A percentile compares a stretch with the other conserved stretches of the same genome.
Evolutionary conservation across 1,140 invertebrate genomes (phyloP).

Genomic region (Cydia fagiglandana): DNA sequence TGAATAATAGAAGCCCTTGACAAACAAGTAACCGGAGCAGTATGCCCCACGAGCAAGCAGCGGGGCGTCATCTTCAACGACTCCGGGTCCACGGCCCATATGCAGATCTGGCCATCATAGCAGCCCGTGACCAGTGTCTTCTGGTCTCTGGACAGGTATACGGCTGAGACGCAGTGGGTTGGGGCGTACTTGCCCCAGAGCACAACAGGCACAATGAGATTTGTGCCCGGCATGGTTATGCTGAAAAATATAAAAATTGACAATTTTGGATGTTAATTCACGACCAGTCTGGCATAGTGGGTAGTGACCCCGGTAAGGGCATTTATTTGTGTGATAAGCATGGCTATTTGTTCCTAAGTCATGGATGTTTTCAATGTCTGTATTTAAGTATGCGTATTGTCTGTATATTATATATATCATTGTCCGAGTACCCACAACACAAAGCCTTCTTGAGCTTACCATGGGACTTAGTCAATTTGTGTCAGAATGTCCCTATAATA

Average conservation of each 20-base stretch:
- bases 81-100: constrained; percentile 94
- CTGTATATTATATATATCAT: too few relatives aligned
- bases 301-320: too few relatives aligned
- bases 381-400: too few relatives aligned
- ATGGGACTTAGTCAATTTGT: too few relatives aligned
- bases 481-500: too few relatives aligned
- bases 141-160: constrained; percentile 95
- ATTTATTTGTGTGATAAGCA: too few relatives aligned
- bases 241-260: constrained; percentile 40
- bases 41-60: constrained; percentile 96
- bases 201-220: constrained; percentile 97
- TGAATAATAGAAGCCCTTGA: constrained; percentile 88
- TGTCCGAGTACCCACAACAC: too few relatives aligned
- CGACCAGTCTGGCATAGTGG: too few relatives aligned
- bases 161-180: constrained; percentile 97
- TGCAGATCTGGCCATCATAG: constrained; percentile 98
- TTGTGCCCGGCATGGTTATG: constrained; percentile 88
- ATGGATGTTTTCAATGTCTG: too few relatives aligned
- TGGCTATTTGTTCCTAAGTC: too few relatives aligned
- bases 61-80: constrained; percentile 95
- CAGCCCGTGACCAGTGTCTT: constrained; percentile 97
- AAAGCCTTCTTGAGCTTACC: too few relatives aligned
- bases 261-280: too few relatives aligned
- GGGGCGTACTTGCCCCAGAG: constrained; percentile 97
- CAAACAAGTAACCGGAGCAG: constrained; percentile 94